Conservation (phyloP, 2,797 vertebrate genomes). For the Denticeps clupeoides region DNA sequence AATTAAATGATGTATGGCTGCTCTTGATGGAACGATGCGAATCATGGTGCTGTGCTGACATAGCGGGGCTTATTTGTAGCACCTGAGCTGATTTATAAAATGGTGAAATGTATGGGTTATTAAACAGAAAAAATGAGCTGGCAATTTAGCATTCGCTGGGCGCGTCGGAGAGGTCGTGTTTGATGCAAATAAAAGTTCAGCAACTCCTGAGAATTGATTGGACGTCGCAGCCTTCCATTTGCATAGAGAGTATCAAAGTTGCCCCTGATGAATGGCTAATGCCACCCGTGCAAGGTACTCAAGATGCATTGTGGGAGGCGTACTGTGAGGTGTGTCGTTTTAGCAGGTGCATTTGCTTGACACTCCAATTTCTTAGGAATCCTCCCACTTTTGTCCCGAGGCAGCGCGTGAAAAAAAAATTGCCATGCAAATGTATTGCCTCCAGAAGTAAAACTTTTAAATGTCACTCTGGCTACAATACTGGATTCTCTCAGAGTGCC, state of each 20-base stretch:
- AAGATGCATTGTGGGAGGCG: constrained; percentile 17
- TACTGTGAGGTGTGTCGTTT: constrained; percentile 21
- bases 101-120: constrained; percentile 3
- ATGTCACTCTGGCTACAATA: constrained; percentile 6
- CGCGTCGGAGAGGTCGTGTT: constrained; percentile 1
- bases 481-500: constrained; percentile 6
- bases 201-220: constrained; percentile 16
- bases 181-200: constrained; percentile 10
- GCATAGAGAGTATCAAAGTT: constrained; percentile 21
- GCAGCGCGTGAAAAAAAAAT: constrained; percentile 9
- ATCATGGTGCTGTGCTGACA: neutral
- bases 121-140: constrained; percentile 4
- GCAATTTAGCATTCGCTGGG: constrained; percentile 8
- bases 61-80: neutral
- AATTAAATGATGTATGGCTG: too few relatives aligned
- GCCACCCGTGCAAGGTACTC: constrained; percentile 13
- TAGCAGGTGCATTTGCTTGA: constrained; percentile 15
- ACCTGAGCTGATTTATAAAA: constrained; percentile 7
- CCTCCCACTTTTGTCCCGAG: constrained; percentile 18
- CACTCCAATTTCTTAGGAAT: constrained; percentile 22
- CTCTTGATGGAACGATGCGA: too few relatives aligned
- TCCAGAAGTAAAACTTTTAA: constrained; percentile 13
- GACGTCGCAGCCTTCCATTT: constrained; percentile 27
- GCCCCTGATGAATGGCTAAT: constrained; percentile 24
- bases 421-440: constrained; percentile 1